Evolutionary conservation across 2,113 vertebrate genomes (phyloP).

Genomic region (Globicephala melas): DNA sequence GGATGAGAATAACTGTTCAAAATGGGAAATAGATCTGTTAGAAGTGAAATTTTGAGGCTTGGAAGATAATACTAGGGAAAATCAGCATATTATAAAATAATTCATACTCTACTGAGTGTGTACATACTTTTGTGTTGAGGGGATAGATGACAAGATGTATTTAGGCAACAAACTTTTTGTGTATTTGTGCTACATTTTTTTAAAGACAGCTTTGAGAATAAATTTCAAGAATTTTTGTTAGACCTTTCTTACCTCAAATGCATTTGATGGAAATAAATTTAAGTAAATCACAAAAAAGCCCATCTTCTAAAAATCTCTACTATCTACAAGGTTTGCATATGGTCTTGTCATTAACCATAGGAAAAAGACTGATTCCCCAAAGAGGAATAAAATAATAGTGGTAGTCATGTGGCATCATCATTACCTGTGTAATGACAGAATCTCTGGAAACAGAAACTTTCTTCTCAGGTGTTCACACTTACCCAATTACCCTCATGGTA

Average conservation of each 20-base stretch:
- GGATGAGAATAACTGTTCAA: background rate
- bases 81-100: background rate
- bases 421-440: background rate
- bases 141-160: background rate
- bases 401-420: rapidly evolving
- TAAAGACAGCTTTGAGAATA: background rate
- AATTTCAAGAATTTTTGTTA: background rate
- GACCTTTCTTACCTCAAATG: background rate
- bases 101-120: background rate
- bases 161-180: background rate
- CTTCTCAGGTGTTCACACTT: background rate
- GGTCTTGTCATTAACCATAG: background rate
- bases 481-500: background rate
- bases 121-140: background rate
- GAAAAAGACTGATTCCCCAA: background rate
- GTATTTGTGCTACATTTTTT: background rate
- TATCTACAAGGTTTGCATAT: background rate
- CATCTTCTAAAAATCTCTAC: background rate
- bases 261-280: background rate
- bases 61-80: background rate
- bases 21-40: background rate
- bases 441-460: background rate
- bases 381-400: background rate
- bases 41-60: background rate
- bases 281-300: background rate